Evolutionary conservation across 2,888 invertebrate genomes (phyloP), one percentile per base, ranked within the genome.

Genomic region (Lumbricus terrestris): DNA sequence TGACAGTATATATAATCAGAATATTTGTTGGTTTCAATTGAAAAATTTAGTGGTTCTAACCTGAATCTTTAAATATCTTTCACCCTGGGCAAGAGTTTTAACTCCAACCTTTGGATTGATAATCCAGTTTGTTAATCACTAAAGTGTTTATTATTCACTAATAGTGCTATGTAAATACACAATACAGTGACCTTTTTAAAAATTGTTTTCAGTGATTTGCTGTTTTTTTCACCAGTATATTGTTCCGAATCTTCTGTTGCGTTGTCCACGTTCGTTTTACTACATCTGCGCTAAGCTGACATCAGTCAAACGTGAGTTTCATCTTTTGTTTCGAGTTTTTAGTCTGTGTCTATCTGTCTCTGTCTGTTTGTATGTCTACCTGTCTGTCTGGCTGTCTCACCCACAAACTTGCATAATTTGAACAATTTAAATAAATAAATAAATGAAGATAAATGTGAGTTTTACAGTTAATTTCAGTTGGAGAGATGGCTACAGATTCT

Each of bases 171-270:
- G 18, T 42, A 42, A 42, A 42, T 42, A 23, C 40, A 40, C 8
- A 40, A 15, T 40, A 40, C 40, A 47, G 18, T 47, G 20, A 47
- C 23, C 20, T 16, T 69, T 69, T 69, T 29, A n/a, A n/a, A 69
- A n/a, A 69, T 69, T 69, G 69, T 8, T 69, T 47, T 69, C 29
- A 69, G 29, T n/a, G 29, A 8, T 16, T 29, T 88, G 47, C 47
- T 47, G 54, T 89, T 37, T 91, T 88, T 82, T 88, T 37, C 92
- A 93, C 89, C 93, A 94, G 94, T 94, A 94, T 91, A 91, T 94
- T 83, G 91, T 94, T 42, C 93, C 94, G 0, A 93, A 93, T 90
- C 89, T 94, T 23, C 90, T 94, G 92, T 94, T 93, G 91, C 92
- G 91, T 82, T 93, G 92, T 38, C 92, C 93, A 29, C 91, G 91